These are phyloP conservation scores for Vireo griseus DNA, from an alignment of 2,797 vertebrate genomes.

Conservation along the genomic window DNA sequence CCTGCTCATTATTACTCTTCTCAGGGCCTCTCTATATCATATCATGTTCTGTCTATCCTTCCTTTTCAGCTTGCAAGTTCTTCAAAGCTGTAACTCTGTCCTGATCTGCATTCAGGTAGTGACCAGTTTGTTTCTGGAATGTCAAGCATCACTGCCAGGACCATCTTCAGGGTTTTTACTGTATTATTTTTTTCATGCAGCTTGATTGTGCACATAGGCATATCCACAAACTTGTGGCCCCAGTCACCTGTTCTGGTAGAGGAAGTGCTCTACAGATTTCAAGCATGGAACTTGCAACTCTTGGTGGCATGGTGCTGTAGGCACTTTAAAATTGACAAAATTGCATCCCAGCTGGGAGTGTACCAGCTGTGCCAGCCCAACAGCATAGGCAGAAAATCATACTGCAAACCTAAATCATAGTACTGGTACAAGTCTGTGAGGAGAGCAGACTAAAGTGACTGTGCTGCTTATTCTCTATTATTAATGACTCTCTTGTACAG, in stretches of 20 bases:
- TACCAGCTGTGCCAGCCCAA: background rate
- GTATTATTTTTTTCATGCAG: background rate
- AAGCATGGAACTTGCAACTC: background rate
- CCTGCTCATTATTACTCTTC: background rate
- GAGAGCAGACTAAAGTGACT: background rate
- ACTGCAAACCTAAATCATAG: background rate
- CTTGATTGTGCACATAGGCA: background rate
- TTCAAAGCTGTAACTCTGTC: background rate
- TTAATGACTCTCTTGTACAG: background rate
- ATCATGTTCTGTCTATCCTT: background rate
- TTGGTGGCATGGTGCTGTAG: background rate
- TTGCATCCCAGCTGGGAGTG: background rate
- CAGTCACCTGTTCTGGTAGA: background rate
- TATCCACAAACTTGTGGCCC: background rate
- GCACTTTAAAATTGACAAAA: background rate
- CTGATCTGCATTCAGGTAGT: background rate
- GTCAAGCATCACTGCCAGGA: background rate
- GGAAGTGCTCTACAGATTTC: background rate
- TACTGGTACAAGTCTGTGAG: background rate
- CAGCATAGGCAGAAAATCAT: background rate
- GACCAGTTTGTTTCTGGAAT: background rate
- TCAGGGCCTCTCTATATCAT: background rate
- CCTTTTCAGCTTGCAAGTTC: background rate
- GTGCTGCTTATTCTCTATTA: background rate
- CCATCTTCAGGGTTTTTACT: background rate